Conservation (phyloP, 2,888 invertebrate species). For the Chironomus tentans region DNA sequence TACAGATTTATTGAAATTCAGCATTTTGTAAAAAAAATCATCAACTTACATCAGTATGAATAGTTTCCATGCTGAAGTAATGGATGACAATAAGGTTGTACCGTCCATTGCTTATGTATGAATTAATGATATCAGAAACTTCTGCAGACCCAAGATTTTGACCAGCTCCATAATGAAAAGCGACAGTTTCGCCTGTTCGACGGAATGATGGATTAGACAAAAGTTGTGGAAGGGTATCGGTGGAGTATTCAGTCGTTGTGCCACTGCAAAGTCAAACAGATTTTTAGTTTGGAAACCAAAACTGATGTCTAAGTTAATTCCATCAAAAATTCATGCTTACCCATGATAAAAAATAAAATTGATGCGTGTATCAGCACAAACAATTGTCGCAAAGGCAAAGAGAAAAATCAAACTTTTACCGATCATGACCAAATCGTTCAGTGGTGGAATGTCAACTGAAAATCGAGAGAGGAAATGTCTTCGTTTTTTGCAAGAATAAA, state of each 20-base stretch:
- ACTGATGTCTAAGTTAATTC: no score
- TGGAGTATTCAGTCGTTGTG: background rate
- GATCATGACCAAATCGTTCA: background rate
- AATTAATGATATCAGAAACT: background rate
- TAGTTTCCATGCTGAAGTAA: background rate
- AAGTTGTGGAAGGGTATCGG: background rate
- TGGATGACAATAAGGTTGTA: constrained; percentile 8
- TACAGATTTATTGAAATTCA: no score
- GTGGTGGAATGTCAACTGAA: no score
- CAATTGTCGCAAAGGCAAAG: background rate
- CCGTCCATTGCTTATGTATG: background rate
- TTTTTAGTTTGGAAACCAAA: no score
- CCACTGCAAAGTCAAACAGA: background rate
- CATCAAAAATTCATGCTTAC: background rate
- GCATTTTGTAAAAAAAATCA: background rate
- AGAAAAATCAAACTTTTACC: background rate
- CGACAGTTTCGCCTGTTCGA: background rate
- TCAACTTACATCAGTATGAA: background rate
- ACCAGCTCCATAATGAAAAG: constrained; percentile 13
- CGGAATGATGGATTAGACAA: background rate
- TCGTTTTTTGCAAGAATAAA: no score
- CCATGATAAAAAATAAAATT: background rate
- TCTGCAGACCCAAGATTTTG: background rate
- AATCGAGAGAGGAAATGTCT: no score
- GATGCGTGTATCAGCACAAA: background rate